Base-by-base conservation (phyloP, 2,113 vertebrate genomes). In the Ardeotis arabs region DNA sequence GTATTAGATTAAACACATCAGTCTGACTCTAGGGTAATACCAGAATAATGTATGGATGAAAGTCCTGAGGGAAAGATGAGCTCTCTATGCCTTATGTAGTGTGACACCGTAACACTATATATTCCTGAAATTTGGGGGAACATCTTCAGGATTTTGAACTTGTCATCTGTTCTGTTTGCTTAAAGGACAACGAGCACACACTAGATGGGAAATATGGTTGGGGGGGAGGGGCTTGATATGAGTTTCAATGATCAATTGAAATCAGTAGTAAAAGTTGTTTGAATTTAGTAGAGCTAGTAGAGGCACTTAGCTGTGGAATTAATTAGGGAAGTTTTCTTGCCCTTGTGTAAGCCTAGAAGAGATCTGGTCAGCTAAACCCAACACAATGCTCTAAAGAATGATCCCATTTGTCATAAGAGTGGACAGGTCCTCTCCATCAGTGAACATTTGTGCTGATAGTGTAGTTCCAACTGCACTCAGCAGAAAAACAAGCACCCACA, bases 381-480 rank as follows among this genome's bases (percentile, higher is more conserved):
- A 49, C 8, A 64, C 16, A 84, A 3, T 62, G 28, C 29, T 76
- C 58, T 47, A 58, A 89, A 89, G 62, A 90, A 89, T 69, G 52
- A 84, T 64, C 59, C 62, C 39, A 66, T 91, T 62, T 7, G 3
- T 91, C 74, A 70, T 81, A 76, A 58, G 29, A 90, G 21, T 1
- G 1, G 62, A 90, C 47, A 75, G 35, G 63, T 81, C 67, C 59
- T 80, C 73, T 87, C 44, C 45, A 56, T 78, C 56, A 92, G 49
- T 84, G 66, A 94, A 74, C 45, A 60, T 95, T 96, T 89, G 74
- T 90, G 77, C 91, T 93, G 76, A 77, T 44, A 78, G 31, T 68
- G 23, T 95, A 92, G 89, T 88, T 93, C 87, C 87, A 95, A 89
- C 77, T 39, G n/a, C 96, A 73, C 83, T 95, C 91, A 96, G 94